Conservation (phyloP, 1,140 invertebrate species). For the Pogonomyrmex californicus region DNA sequence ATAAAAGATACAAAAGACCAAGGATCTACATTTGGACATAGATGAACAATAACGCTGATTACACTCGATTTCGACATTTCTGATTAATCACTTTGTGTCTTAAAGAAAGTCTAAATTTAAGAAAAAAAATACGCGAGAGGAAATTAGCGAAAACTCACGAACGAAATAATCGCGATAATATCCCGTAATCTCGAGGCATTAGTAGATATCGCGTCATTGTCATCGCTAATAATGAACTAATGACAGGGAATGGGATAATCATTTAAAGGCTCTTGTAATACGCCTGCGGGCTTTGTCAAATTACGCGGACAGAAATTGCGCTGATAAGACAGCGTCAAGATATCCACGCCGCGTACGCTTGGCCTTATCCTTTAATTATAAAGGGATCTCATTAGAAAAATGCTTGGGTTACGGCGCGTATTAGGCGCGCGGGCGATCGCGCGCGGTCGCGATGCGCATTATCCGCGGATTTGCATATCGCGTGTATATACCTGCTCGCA, state of each 20-base stretch:
- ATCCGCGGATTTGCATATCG: constrained; percentile 81
- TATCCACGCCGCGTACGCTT: constrained; percentile 26
- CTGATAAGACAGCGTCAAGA: constrained; percentile 29
- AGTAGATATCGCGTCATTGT: constrained; percentile 28
- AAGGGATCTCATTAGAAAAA: constrained; percentile 71
- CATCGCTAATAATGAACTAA: constrained; percentile 52
- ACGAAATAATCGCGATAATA: constrained; percentile 1
- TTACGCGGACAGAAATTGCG: constrained; percentile 47
- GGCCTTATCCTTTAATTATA: constrained; percentile 75
- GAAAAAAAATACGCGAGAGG: not conserved
- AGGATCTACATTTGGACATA: not conserved
- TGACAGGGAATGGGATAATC: constrained; percentile 12
- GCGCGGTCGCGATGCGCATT: constrained; percentile 70
- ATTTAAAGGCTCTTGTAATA: not conserved
- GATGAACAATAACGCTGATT: not conserved
- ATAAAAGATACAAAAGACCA: not conserved
- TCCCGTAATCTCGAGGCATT: not conserved
- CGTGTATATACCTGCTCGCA: constrained; percentile 66
- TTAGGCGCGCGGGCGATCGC: constrained; percentile 62
- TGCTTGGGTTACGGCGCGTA: constrained; percentile 65
- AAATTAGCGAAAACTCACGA: not conserved
- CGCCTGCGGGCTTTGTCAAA: not conserved
- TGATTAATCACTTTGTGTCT: constrained; percentile 29
- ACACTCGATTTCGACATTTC: not conserved
- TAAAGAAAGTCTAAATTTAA: constrained; percentile 20